These are phyloP conservation scores for Pheosia tremula DNA, from an alignment of 2,888 invertebrate genomes.

Conservation along the genomic window DNA sequence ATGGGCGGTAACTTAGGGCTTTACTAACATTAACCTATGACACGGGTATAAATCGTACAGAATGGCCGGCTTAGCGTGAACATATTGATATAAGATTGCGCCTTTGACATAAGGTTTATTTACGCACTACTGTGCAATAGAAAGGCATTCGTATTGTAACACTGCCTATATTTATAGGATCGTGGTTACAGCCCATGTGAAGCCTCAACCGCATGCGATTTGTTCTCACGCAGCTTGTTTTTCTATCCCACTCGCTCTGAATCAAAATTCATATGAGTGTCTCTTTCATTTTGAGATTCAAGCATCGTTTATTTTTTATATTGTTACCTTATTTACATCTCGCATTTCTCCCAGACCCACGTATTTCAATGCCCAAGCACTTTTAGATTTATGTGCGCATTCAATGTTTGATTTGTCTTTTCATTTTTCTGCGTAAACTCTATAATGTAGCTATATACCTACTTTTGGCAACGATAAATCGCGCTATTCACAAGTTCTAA, in stretches of 20 bases:
- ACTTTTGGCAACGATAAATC: conserved; percentile 7
- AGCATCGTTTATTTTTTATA: conserved; percentile 50
- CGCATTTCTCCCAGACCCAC: conserved; percentile 24
- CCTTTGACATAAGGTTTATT: conserved; percentile 54
- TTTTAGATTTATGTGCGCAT: conserved; percentile 10
- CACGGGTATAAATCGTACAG: conserved; percentile 34
- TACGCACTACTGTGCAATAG: conserved; percentile 56
- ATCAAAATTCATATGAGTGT: conserved; percentile 38
- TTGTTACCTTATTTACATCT: conserved; percentile 49
- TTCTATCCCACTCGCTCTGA: conserved; percentile 55
- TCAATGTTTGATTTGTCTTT: not conserved
- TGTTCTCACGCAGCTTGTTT: conserved; percentile 73
- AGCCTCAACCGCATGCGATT: conserved; percentile 61
- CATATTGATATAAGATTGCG: conserved; percentile 45
- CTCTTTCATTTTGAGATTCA: conserved; percentile 54
- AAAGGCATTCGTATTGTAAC: conserved; percentile 56
- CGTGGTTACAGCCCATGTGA: conserved; percentile 58
- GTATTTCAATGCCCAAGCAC: conserved; percentile 18
- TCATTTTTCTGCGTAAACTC: not conserved
- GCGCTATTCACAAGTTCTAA: conserved; percentile 9
- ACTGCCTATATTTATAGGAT: conserved; percentile 54
- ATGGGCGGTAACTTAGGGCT: conserved; percentile 24
- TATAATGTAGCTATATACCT: not conserved
- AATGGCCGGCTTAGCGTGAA: conserved; percentile 35
- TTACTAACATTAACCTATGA: conserved; percentile 37